Base-by-base conservation (phyloP, 2,113 vertebrate genomes). In the Leiothrix lutea region DNA sequence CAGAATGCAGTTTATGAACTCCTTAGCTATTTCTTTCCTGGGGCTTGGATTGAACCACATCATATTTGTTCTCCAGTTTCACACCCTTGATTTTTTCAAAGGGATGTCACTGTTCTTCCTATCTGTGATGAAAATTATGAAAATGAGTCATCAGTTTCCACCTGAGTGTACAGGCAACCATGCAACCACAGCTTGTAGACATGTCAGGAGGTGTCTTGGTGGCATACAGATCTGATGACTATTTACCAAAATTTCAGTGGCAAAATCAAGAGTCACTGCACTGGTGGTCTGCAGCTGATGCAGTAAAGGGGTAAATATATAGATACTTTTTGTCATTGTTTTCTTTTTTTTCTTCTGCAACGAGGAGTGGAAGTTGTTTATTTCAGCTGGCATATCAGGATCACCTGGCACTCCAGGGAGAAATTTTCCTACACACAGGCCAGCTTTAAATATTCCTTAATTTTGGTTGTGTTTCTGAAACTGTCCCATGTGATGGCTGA, bases 391-490 rank as follows among this genome's bases (percentile, higher is more conserved):
- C 2, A 1, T 69, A 31, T 51, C 45, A 47, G 40, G n/a, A 94
- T 81, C 36, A 60, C 40, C 33, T 62, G 71, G 36, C 11, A 75
- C 26, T 11, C 14, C 12, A 36, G 53, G 35, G n/a, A 87, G 35
- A 29, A 57, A 38, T 75, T 47, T 86, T 81, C 25, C 31, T 65
- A 35, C 9, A 18, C 14, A 10, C 9, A 73, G 42, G 23, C n/a
- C 23, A 38, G n/a, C 57, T 87, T 81, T 80, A 75, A 72, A 54
- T 95, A 79, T 29, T 73, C 51, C 29, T 81, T 95, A 40, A 82
- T 84, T 86, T 92, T 51, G 8, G 48, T 85, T 28, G 19, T 1
- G 0, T 35, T n/a, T 95, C 50, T 58, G 58, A 88, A 85, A 48
- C 3, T 73, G 31, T 64, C 50, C 33, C 21, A 31, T 29, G 70